phyloP scores from a whole-genome alignment of 2,797 vertebrate species.

The Eidolon dupreanum region DNA sequence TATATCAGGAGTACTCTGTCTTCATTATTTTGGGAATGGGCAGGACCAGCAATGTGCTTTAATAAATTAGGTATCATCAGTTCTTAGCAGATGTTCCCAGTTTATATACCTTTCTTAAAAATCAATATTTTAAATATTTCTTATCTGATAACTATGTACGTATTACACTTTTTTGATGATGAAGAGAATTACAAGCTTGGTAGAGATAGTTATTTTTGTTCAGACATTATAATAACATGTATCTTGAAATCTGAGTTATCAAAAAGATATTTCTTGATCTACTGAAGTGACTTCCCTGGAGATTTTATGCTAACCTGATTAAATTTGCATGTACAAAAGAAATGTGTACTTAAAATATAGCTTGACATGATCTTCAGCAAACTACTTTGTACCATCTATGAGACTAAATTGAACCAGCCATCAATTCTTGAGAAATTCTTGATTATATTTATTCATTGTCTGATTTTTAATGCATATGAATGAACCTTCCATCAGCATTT shows the following conservation, averaged over 20 bases:
- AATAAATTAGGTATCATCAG: not conserved
- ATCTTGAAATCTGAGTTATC: conserved; percentile 27
- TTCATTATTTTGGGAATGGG: not conserved
- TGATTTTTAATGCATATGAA: conserved; percentile 51
- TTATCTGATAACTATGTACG: not conserved
- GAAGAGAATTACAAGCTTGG: not conserved
- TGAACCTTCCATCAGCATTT: not conserved
- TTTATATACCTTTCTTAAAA: not conserved
- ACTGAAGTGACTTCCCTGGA: not conserved
- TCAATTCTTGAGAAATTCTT: conserved; percentile 20
- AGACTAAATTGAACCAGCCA: conserved; percentile 1
- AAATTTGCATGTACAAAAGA: not conserved
- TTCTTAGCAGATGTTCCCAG: not conserved
- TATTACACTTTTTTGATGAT: not conserved
- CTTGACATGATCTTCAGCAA: not conserved
- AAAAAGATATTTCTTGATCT: not conserved
- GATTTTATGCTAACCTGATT: conserved; percentile 12
- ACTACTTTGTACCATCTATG: not conserved
- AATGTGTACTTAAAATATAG: conserved; percentile 34
- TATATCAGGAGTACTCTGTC: not conserved
- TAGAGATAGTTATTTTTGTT: not conserved
- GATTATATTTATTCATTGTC: conserved; percentile 14
- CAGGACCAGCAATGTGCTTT: not conserved
- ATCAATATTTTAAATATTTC: not conserved
- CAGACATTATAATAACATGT: not conserved